Evolutionary conservation across 2,888 invertebrate genomes (phyloP), one percentile per base, ranked within the genome.

Genomic region (Cotesia congregata): DNA sequence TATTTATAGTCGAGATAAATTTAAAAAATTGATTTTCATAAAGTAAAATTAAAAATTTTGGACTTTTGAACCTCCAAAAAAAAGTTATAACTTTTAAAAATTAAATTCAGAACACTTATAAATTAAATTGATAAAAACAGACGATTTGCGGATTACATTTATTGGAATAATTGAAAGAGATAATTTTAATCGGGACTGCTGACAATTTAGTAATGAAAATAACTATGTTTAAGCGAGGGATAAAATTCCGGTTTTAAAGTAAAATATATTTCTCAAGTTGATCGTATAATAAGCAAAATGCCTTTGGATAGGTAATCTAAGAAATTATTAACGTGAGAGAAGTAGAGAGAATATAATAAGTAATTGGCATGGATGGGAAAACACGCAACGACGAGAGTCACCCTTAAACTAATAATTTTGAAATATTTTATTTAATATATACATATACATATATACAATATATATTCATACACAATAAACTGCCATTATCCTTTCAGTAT

Each of bases 281-380:
- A 30, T 65, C 20, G 20, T 4, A 50, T 50, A 60, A 73, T 73
- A 73, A 50, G 59, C 65, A 59, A 73, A 73, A 59, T 73, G 39
- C 20, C 39, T 41, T 50, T 20, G 9, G 59, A 67, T 40, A 67
- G 65, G 73, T 67, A 65, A 73, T 67, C 73, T 41, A 59, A 72
- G 50, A 73, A 67, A 73, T 73, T 73, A 73, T 59, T 30, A 40
- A 12, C 15, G 39, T 65, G 65, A 65, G 65, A 65, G 65, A 65
- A 65, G 62, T 62, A 71, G 61, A 61, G 71, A 71, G 41, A 41
- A 68, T 50, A 50, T 50, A 50, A 50, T 38, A 65, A 65, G 65
- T 65, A 65, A 65, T 65, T 65, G 65, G 30, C 50, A 50, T 65
- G 17, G 65, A 65, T 20, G 38, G 38, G 65, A 65, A 65, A 65